Evolutionary conservation across 2,888 invertebrate genomes (phyloP).

Genomic region (Volucella bombylans): DNA sequence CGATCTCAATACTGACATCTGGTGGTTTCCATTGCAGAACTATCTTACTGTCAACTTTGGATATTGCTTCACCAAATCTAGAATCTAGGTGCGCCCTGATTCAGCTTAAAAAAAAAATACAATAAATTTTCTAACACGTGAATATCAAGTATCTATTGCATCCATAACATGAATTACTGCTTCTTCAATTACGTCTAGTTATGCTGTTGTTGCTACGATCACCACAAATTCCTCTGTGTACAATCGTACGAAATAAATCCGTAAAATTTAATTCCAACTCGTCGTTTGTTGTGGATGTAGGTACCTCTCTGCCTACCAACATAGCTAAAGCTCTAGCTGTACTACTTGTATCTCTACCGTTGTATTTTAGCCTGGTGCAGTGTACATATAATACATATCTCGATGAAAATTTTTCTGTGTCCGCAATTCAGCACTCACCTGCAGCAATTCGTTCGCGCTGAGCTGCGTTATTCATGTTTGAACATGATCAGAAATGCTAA

Average conservation of each 20-base stretch:
- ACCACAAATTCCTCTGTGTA: slow-evolving; percentile 48
- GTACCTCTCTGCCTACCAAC: background rate
- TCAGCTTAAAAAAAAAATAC: background rate
- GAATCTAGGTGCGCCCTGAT: slow-evolving; percentile 58
- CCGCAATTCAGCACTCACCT: slow-evolving; percentile 53
- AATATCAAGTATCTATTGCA: slow-evolving; percentile 68
- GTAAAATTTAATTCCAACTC: slow-evolving; percentile 66
- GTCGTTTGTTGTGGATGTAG: slow-evolving; percentile 16
- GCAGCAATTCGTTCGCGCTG: slow-evolving; percentile 46
- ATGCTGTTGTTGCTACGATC: slow-evolving; percentile 27
- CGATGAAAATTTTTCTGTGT: slow-evolving; percentile 36
- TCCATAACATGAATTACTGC: slow-evolving; percentile 62
- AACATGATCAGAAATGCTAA: slow-evolving; percentile 72
- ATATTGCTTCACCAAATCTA: slow-evolving; percentile 29
- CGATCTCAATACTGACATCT: slow-evolving; percentile 15
- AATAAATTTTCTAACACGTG: slow-evolving; percentile 20
- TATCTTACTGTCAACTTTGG: slow-evolving; percentile 8
- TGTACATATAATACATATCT: slow-evolving; percentile 12
- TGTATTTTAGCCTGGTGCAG: background rate
- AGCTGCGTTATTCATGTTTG: slow-evolving; percentile 55
- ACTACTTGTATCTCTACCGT: slow-evolving; percentile 17
- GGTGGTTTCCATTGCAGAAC: background rate
- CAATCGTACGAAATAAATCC: slow-evolving; percentile 53
- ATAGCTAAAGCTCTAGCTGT: slow-evolving; percentile 12
- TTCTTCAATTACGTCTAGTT: slow-evolving; percentile 70